phyloP scores from a whole-genome alignment of 37 sponge, comb jelly and placozoan species.

The Diacarnus erythraeanus region DNA sequence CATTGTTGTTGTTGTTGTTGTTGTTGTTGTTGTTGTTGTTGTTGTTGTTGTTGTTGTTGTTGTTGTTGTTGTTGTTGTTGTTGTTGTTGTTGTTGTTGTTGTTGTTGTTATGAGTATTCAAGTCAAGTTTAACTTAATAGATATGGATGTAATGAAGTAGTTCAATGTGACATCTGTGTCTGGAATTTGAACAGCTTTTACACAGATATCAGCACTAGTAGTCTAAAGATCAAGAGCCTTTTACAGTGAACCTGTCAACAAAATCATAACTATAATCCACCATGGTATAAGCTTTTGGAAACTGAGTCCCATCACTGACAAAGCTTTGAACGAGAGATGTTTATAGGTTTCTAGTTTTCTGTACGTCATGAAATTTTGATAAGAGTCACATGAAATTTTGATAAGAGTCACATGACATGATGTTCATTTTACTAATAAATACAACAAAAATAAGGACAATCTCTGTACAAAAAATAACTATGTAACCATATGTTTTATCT shows the following conservation, averaged over 20 bases:
- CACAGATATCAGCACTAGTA: conserved; percentile 63
- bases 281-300: conserved; percentile 77
- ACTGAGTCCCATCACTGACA: conserved; percentile 82
- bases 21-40: too few species aligned
- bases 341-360: conserved; percentile 67
- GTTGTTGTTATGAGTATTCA: too few species aligned
- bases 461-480: background rate
- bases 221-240: conserved; percentile 56
- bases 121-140: too few species aligned
- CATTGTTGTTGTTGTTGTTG: too few species aligned
- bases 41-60: too few species aligned
- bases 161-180: conserved; percentile 57
- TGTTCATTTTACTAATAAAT: conserved; percentile 3
- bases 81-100: too few species aligned
- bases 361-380: background rate
- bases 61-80: too few species aligned
- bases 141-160: too few species aligned
- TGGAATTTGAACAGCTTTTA: conserved; percentile 66
- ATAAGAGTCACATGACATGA: conserved; percentile 42
- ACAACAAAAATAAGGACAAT: background rate
- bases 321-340: conserved; percentile 71
- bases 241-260: background rate
- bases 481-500: too few species aligned
- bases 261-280: conserved; percentile 18
- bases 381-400: background rate